These are phyloP conservation scores for Zaprionus obscuricornis DNA, from an alignment of 2,888 invertebrate genomes.

Conservation along the genomic window DNA sequence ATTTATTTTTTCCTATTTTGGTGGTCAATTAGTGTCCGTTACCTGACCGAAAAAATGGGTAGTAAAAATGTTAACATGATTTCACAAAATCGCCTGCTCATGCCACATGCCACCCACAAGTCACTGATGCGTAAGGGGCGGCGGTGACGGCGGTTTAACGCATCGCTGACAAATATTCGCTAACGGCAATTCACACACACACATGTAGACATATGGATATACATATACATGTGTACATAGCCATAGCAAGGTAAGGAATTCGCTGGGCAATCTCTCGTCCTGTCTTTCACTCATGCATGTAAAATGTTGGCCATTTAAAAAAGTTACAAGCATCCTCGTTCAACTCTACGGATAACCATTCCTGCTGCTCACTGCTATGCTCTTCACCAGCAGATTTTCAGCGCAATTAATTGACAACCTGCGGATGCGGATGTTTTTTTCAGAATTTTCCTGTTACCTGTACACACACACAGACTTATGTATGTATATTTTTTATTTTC, in stretches of 20 bases:
- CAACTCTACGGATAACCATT: slow-evolving; percentile 18
- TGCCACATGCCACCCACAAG: background rate
- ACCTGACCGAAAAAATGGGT: slow-evolving; percentile 1
- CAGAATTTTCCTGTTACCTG: slow-evolving; percentile 36
- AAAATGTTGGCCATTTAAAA: slow-evolving; percentile 54
- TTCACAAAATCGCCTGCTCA: slow-evolving; percentile 15
- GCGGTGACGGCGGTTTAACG: slow-evolving; percentile 40
- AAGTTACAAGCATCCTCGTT: slow-evolving; percentile 46
- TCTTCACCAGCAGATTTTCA: slow-evolving; percentile 32
- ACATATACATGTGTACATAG: background rate
- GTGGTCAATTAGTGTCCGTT: too few species aligned
- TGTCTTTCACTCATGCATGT: slow-evolving; percentile 30
- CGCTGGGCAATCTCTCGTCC: background rate
- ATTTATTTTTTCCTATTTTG: too few species aligned
- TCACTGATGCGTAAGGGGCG: slow-evolving; percentile 27
- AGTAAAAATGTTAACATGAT: background rate
- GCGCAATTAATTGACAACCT: slow-evolving; percentile 64
- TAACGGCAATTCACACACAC: slow-evolving; percentile 33
- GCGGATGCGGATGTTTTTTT: slow-evolving; percentile 54
- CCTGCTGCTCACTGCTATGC: background rate
- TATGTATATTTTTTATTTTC: slow-evolving; percentile 14
- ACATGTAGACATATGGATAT: slow-evolving; percentile 4
- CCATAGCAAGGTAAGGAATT: background rate
- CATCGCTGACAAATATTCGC: slow-evolving; percentile 48
- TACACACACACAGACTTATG: background rate